A percentile compares a stretch with the other conserved stretches of the same genome.
Conservation (phyloP, 2,888 invertebrate genomes). For the Andricus curvator region DNA sequence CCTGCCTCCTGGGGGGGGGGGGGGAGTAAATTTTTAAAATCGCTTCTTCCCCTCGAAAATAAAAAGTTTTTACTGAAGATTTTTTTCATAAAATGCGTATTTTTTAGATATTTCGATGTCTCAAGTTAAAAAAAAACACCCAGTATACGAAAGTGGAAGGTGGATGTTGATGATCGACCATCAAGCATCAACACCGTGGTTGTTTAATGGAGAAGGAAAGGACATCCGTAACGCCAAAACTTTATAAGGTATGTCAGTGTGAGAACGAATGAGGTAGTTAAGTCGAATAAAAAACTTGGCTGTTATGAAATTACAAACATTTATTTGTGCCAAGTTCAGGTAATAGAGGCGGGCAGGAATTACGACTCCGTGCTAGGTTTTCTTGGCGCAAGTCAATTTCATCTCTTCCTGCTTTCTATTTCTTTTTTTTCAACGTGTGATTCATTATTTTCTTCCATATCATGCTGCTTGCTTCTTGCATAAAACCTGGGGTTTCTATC, state of each 20-base stretch:
- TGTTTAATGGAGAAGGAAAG: slow-evolving; percentile 11
- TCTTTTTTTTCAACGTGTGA: not conserved
- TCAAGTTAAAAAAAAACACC: too few relatives aligned
- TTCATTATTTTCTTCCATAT: not conserved
- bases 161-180: slow-evolving; percentile 11
- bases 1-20: too few relatives aligned
- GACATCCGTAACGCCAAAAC: slow-evolving; percentile 1
- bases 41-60: too few relatives aligned
- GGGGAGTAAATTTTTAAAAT: too few relatives aligned
- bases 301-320: slow-evolving; percentile 37
- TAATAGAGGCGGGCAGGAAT: not conserved
- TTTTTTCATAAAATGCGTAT: too few relatives aligned
- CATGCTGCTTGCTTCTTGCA: not conserved
- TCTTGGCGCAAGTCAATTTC: slow-evolving; percentile 10
- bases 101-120: too few relatives aligned
- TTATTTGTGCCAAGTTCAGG: slow-evolving; percentile 18
- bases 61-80: too few relatives aligned
- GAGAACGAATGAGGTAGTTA: slow-evolving; percentile 3
- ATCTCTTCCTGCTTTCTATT: not conserved
- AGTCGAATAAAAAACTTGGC: slow-evolving; percentile 20
- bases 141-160: slow-evolving; percentile 10
- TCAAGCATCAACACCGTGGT: slow-evolving; percentile 6
- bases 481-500: too few relatives aligned
- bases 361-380: not conserved
- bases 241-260: slow-evolving; percentile 26